Evolutionary conservation across 2,113 vertebrate genomes (phyloP).

Genomic region (Xiphophorus hellerii): DNA sequence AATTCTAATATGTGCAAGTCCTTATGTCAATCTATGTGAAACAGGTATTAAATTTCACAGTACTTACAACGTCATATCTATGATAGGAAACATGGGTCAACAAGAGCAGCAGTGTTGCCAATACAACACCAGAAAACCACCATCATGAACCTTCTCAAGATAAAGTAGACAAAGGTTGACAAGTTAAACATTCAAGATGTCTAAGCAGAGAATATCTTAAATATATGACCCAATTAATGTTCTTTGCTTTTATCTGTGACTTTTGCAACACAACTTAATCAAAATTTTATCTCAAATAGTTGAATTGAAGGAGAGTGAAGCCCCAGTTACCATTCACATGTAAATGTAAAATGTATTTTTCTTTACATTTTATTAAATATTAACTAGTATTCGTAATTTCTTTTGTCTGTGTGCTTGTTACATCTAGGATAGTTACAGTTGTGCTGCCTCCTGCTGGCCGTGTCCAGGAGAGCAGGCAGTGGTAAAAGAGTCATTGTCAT

Average conservation of each 20-base stretch:
- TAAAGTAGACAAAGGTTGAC: neutral
- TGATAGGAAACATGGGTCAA: neutral
- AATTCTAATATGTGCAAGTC: too few relatives aligned
- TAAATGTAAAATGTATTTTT: neutral
- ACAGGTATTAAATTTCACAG: neutral
- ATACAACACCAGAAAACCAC: too few relatives aligned
- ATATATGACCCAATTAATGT: neutral
- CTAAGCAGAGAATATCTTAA: neutral
- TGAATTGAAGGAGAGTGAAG: neutral
- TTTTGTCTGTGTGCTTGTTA: neutral
- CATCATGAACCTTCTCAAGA: neutral
- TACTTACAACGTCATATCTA: too few relatives aligned
- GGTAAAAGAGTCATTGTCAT: slow-evolving; percentile 80
- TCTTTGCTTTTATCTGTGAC: neutral
- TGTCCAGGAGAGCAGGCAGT: slow-evolving; percentile 77
- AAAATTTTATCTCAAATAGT: too few relatives aligned
- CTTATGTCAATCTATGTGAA: too few relatives aligned
- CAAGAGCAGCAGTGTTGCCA: too few relatives aligned
- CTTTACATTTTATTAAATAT: neutral
- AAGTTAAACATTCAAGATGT: too few relatives aligned
- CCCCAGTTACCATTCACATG: neutral
- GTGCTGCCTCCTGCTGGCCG: slow-evolving; percentile 77
- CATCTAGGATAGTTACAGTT: slow-evolving; percentile 84
- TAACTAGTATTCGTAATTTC: neutral
- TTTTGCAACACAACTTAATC: neutral